phyloP scores from a whole-genome alignment of 2,888 invertebrate genomes.

The Dione vanillae region DNA sequence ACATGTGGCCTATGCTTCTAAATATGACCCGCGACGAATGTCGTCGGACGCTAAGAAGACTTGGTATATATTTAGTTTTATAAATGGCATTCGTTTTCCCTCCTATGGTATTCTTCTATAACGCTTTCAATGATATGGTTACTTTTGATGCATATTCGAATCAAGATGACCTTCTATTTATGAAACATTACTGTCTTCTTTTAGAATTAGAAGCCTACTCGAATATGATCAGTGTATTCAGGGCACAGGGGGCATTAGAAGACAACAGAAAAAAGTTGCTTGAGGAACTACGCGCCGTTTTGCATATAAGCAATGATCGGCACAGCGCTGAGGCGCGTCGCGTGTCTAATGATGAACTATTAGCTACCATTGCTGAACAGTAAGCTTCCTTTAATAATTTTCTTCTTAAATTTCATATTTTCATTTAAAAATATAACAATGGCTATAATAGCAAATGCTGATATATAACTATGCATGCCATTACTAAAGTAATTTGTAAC shows the following conservation, averaged over 20 bases:
- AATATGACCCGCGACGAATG: slow-evolving; percentile 96
- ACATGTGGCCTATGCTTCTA: slow-evolving; percentile 88
- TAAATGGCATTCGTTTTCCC: slow-evolving; percentile 82
- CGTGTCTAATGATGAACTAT: slow-evolving; percentile 95
- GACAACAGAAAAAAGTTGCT: slow-evolving; percentile 93
- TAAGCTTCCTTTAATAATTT: slow-evolving; percentile 80
- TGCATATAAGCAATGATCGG: slow-evolving; percentile 95
- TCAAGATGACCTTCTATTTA: slow-evolving; percentile 48
- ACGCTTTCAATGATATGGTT: slow-evolving; percentile 55
- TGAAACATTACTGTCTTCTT: slow-evolving; percentile 65
- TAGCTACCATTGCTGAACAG: slow-evolving; percentile 95
- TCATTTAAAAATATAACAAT: slow-evolving; percentile 63
- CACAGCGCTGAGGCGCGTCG: slow-evolving; percentile 96
- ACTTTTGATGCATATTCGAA: slow-evolving; percentile 52
- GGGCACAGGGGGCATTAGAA: slow-evolving; percentile 95
- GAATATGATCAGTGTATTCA: slow-evolving; percentile 93
- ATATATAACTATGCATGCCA: slow-evolving; percentile 41
- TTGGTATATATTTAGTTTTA: slow-evolving; percentile 87
- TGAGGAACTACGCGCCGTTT: slow-evolving; percentile 91
- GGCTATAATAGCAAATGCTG: slow-evolving; percentile 76
- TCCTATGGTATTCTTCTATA: slow-evolving; percentile 76
- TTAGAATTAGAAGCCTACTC: slow-evolving; percentile 96
- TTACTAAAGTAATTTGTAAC: background rate
- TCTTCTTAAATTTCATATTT: slow-evolving; percentile 63
- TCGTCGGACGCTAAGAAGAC: slow-evolving; percentile 92